These are phyloP conservation scores for Stegastes partitus DNA, from an alignment of 2,113 vertebrate species.

Conservation along the genomic window DNA sequence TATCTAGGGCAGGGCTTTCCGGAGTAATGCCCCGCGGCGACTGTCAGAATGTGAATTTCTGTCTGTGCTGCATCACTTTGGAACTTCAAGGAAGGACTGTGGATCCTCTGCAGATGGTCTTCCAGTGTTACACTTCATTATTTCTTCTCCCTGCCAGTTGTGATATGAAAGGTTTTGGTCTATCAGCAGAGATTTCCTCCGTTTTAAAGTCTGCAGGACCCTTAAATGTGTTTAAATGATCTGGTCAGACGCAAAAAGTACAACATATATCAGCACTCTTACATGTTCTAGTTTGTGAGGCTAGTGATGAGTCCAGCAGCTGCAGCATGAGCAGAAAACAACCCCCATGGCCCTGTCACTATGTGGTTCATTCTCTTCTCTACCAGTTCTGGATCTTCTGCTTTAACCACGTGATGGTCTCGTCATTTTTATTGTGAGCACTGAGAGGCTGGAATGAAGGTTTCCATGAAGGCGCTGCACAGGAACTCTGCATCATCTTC, in stretches of 20 bases:
- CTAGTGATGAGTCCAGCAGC: not conserved
- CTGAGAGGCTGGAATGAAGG: no score
- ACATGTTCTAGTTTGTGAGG: not conserved
- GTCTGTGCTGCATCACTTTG: not conserved
- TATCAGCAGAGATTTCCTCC: not conserved
- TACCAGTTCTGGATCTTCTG: no score
- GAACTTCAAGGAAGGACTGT: not conserved
- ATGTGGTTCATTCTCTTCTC: not conserved
- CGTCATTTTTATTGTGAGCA: no score
- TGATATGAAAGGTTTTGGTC: not conserved
- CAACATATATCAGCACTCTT: constrained; percentile 14
- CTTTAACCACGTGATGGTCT: no score
- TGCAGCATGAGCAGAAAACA: not conserved
- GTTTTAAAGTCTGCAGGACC: constrained; percentile 5
- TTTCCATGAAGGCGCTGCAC: no score
- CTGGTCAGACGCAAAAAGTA: not conserved
- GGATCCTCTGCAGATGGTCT: not conserved
- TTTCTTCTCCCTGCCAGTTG: constrained; percentile 26
- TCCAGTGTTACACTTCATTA: constrained; percentile 26
- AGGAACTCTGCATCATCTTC: no score
- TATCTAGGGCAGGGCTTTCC: constrained; percentile 24
- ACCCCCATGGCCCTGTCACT: not conserved
- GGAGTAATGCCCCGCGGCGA: constrained; percentile 17
- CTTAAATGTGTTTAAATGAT: constrained; percentile 13
- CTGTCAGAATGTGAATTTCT: constrained; percentile 9